A percentile compares a stretch with the other conserved stretches of the same genome.
Evolutionary conservation across 2,797 vertebrate species (phyloP).

Genomic region (Protosalanx chinensis): DNA sequence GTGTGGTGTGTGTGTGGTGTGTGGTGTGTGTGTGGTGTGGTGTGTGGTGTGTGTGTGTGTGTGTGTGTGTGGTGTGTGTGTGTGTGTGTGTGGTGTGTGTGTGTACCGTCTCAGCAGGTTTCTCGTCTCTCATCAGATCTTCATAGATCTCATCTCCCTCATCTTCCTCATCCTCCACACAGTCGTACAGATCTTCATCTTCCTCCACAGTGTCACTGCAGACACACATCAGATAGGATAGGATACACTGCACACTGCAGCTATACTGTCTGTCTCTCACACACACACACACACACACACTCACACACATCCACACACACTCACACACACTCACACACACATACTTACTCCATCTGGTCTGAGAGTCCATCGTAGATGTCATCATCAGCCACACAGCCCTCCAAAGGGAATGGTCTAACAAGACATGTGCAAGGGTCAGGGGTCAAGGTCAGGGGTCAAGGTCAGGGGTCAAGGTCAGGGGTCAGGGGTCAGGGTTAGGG

Average conservation of each 20-base stretch:
- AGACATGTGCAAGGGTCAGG: neutral
- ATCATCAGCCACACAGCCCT: conserved; percentile 77
- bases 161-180: conserved; percentile 83
- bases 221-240: neutral
- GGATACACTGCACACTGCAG: neutral
- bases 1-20: too few relatives aligned
- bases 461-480: neutral
- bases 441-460: too few relatives aligned
- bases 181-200: conserved; percentile 91
- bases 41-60: conserved; percentile 1
- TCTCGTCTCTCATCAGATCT: conserved; percentile 84
- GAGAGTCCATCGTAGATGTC: conserved; percentile 91
- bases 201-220: conserved; percentile 87
- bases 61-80: conserved; percentile 4
- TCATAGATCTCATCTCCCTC: conserved; percentile 91
- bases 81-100: conserved; percentile 19
- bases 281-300: too few relatives aligned
- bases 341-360: conserved; percentile 88
- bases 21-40: neutral
- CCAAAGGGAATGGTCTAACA: conserved; percentile 83
- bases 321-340: neutral
- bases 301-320: neutral
- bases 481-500: neutral
- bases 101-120: conserved; percentile 58
- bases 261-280: neutral